Evolutionary conservation across 2,113 vertebrate species (phyloP).

Genomic region (chimpanzee (Pan troglodytes)): NHGRI_mPanTro3-v2.1_pri NC_072407.2:89311501-89312000

Average conservation of each 20-base stretch:
- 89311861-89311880: neutral
- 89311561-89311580: neutral
- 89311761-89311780: conserved; percentile 99
- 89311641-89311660: conserved; percentile 4
- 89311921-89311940: neutral
- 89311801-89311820: conserved; percentile 83
- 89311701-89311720: conserved; percentile 70
- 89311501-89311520: neutral
- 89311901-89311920: conserved; percentile 3
- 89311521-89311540: neutral
- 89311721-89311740: conserved; percentile 95
- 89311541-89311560: neutral
- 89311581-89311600: neutral
- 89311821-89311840: neutral
- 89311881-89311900: neutral
- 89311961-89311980: conserved; percentile 19
- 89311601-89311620: neutral
- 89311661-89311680: neutral
- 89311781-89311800: conserved; percentile 98
- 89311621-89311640: neutral
- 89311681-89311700: conserved; percentile 27
- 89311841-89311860: neutral
- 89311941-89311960: neutral
- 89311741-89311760: conserved; percentile 99
- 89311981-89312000: neutral